Evolutionary conservation across 2,888 invertebrate species (phyloP), one percentile per base, ranked within the genome.

Genomic region (Acleris holmiana): DNA sequence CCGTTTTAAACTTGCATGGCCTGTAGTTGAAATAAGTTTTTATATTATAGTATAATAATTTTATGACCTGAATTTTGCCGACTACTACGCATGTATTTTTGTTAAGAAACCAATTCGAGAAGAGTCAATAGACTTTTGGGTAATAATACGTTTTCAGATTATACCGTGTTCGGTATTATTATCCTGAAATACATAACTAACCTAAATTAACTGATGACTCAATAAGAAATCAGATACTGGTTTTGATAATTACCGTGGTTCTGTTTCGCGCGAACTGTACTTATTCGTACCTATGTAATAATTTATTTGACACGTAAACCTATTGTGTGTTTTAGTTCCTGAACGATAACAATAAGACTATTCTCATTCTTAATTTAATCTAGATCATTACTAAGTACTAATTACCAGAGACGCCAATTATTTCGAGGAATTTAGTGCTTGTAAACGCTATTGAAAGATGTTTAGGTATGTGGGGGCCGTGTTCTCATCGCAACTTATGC

Each of bases 401-500:
- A 75, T 66, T 59, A 69, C 67, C 72, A 73, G 67, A 67, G 68
- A 68, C 61, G 61, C 69, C 77, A 76, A 78, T 79, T 74, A 76
- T 68, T 69, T 73, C 67, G 72, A 79, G 71, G 76, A 76, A 82
- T 83, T 78, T 72, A 68, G 76, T 71, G 29, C 8, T 29, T 29
- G 73, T 48, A 71, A 67, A 61, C 66, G 69, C 70, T 69, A 73
- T 73, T 73, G 70, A 76, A 74, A 74, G 72, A 76, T 75, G 70
- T 69, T 73, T 73, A 70, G 64, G 57, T 49, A 64, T 67, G 69
- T 69, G 74, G 69, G 69, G 75, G 75, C 75, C 75, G 76, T 73
- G 76, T 80, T 85, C 80, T 69, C 80, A 81, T 73, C 74, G 77
- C 73, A 80, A 76, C 80, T 76, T 76, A 78, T 76, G 74, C 67